Percentiles rank a stretch among this genome's conserved stretches.
Conservation (phyloP, 2,888 invertebrate species). For the Choreutis nemorana region DNA sequence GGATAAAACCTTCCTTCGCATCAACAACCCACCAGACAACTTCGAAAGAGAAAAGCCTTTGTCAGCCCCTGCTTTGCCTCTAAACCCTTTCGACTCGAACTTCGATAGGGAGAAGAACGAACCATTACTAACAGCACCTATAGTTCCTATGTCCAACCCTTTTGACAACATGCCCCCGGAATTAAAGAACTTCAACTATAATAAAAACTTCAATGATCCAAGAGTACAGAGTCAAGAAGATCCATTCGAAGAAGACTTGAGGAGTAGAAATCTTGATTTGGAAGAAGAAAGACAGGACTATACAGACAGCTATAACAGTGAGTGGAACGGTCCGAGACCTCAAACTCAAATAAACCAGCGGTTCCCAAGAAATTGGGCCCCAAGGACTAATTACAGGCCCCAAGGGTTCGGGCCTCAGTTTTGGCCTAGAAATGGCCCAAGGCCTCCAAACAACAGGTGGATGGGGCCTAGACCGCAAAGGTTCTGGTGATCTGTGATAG, state of each 20-base stretch:
- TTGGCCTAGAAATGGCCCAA: conserved; percentile 41
- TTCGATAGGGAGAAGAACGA: no score
- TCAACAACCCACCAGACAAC: conserved; percentile 19
- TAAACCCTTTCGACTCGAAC: no score
- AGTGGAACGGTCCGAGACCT: conserved; percentile 22
- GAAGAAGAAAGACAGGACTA: conserved; percentile 19
- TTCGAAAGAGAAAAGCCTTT: conserved; percentile 12
- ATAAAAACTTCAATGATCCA: conserved; percentile 13
- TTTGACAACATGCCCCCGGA: conserved; percentile 46
- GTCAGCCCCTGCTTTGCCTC: no score
- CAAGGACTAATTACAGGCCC: conserved; percentile 36
- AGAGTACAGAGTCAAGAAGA: no score
- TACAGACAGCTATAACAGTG: conserved; percentile 13
- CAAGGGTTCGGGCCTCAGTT: conserved; percentile 20
- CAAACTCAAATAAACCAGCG: conserved; percentile 26
- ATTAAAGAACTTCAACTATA: conserved; percentile 23
- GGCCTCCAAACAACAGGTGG: conserved; percentile 39
- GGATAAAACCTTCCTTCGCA: conserved; percentile 25
- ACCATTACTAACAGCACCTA: conserved; percentile 13
- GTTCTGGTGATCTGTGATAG: conserved; percentile 48
- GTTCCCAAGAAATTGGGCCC: conserved; percentile 50
- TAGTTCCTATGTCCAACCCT: conserved; percentile 27
- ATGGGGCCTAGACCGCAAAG: conserved; percentile 43
- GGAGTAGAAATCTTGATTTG: conserved; percentile 22
- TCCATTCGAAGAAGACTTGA: conserved; percentile 32